Evolutionary conservation across 2,888 invertebrate species (phyloP).

Genomic region (Zygogramma bicolorata): DNA sequence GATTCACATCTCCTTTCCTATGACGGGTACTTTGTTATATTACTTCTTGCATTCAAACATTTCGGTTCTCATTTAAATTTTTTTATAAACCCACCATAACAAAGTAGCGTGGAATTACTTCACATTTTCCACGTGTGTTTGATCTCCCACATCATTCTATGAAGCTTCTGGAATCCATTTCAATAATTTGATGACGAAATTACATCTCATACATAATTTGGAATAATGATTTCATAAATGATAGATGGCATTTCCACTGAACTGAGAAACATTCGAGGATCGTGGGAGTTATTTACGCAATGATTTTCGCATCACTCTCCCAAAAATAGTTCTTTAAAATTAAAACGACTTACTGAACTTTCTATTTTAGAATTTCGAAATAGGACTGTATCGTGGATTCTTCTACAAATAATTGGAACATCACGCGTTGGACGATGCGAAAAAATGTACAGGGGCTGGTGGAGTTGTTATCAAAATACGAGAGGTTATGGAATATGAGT

Average conservation of each 20-base stretch:
- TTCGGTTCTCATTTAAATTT: too few relatives aligned
- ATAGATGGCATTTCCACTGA: background rate
- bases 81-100: too few relatives aligned
- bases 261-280: conserved; percentile 5
- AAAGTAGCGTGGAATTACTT: too few relatives aligned
- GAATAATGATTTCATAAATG: background rate
- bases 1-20: too few relatives aligned
- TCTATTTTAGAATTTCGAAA: conserved; percentile 39
- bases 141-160: too few relatives aligned
- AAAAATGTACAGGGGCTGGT: too few relatives aligned
- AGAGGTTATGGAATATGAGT: background rate
- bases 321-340: conserved; percentile 41
- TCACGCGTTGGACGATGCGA: background rate
- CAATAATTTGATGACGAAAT: background rate
- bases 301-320: conserved; percentile 36
- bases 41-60: too few relatives aligned
- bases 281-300: conserved; percentile 42
- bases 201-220: background rate
- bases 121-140: too few relatives aligned
- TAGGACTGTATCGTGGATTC: conserved; percentile 14
- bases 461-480: background rate
- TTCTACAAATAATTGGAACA: background rate
- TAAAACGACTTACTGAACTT: conserved; percentile 33
- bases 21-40: too few relatives aligned
- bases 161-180: background rate